phyloP scores from a whole-genome alignment of 2,113 vertebrate species.

The Jaculus jaculus region DNA sequence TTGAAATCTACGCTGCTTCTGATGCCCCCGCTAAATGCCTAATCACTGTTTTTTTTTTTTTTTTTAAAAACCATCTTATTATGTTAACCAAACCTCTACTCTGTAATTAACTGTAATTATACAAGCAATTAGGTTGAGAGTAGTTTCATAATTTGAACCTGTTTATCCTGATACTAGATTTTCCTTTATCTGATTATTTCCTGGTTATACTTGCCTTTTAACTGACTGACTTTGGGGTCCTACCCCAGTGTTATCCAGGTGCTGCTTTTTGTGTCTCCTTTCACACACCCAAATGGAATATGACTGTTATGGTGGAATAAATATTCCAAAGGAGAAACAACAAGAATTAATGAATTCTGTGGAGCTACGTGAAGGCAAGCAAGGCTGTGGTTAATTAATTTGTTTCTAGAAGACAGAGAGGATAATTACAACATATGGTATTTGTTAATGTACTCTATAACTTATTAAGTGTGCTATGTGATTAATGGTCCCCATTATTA shows the following conservation, averaged over 20 bases:
- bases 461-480: neutral
- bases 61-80: constrained; percentile 59
- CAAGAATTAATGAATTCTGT: neutral
- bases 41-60: constrained; percentile 61
- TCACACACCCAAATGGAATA: neutral
- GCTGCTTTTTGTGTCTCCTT: neutral
- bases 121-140: constrained; percentile 82
- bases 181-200: constrained; percentile 80
- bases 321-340: neutral
- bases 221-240: constrained; percentile 66
- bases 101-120: constrained; percentile 85
- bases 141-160: constrained; percentile 80
- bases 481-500: neutral
- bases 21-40: neutral
- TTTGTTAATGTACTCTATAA: neutral
- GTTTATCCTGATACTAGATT: constrained; percentile 77
- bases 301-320: neutral
- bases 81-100: constrained; percentile 77
- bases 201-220: constrained; percentile 71
- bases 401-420: neutral
- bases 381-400: neutral
- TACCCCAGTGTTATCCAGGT: neutral
- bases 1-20: too few relatives aligned
- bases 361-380: neutral
- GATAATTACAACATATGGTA: neutral